Base-by-base conservation (phyloP, 2,113 vertebrate species). In the Pollachius pollachius region DNA sequence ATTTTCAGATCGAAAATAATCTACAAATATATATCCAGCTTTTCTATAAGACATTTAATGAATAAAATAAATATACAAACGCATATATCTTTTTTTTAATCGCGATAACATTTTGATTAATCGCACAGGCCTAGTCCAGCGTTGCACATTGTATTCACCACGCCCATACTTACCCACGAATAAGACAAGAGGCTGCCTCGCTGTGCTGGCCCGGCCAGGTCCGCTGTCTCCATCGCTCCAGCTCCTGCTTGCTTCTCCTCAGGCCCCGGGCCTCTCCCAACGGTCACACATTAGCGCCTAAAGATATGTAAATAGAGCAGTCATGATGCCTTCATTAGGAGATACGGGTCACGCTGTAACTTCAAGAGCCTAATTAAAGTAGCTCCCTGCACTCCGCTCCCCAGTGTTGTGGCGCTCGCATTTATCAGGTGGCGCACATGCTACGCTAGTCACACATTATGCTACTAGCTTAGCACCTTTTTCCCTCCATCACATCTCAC, bases 301-400 rank as follows among this genome's bases (percentile, higher is more conserved):
- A 89, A 87, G 77, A 88, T 89, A 89, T 89, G 89, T 87, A 89
- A 88, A 88, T 89, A 88, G 85, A 87, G 75, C 80, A 82, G 81
- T 81, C 74, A 79, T 85, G 84, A 83, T 85, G 83, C 84, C 82
- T 88, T 89, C 87, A 85, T 89, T 88, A 89, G 85, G 77, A 77
- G 81, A 89, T 91, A 79, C 88, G 88, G 88, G 88, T 87, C 87
- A 86, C 78, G 54, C 80, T 63, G 88, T 82, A 84, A 85, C 88
- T 89, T 87, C 84, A 83, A 87, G 81, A 86, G 84, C 18, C 84
- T 88, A 88, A 89, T 89, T 88, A 89, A 88, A 81, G 84, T 74
- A 70, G 77, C 75, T 83, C 75, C 76, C 75, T 69, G 75, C 73
- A 74, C 76, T 78, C 69, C 60, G 74, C 62, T 85, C 78, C 81